Evolutionary conservation across 2,797 vertebrate species (phyloP), one percentile per base, ranked within the genome.

Genomic region (Benthosema pterotum): DNA sequence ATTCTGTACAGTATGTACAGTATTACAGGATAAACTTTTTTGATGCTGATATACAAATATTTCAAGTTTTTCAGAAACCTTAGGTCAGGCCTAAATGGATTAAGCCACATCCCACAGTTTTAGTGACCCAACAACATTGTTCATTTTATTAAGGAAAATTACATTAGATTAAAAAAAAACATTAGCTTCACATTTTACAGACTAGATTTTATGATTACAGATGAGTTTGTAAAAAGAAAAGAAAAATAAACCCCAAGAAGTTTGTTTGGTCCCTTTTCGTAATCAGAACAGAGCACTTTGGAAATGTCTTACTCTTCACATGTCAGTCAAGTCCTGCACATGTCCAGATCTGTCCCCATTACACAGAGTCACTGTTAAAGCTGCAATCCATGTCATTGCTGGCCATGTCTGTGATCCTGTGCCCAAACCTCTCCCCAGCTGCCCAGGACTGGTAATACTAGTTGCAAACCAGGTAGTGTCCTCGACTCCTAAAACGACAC

Each of bases 81-180:
- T n/a, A n/a, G n/a, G n/a, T n/a, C n/a, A n/a, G n/a, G n/a, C n/a
- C n/a, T n/a, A n/a, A n/a, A n/a, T n/a, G 9, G 25, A 28, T 28
- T 7, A 32, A 32, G 7, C 28, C 5, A 32, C 32, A 38, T 11
- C 32, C 32, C 32, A 38, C 32, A 11, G 32, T 3, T 46, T 46
- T 7, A 46, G 12, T 46, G 13, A 46, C 45, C 5, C 1, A n/a
- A 46, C 13, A 13, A 42, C 5, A 17, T 38, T 32, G n/a, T 50
- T 4, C 53, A 11, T 38, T 51, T 60, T 56, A 61, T 61, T 61
- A 18, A 48, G 28, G n/a, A 45, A 45, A 67, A 55, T 55, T 28
- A 56, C 52, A 61, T 9, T 11, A 52, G 32, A n/a, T 0, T 3
- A 14, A 32, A 60, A 4, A 15, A 46, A 46, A 14, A 46, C 1